Evolutionary conservation across 2,888 invertebrate genomes (phyloP).

Genomic region (Dimorphilus gyrociliatus): DNA sequence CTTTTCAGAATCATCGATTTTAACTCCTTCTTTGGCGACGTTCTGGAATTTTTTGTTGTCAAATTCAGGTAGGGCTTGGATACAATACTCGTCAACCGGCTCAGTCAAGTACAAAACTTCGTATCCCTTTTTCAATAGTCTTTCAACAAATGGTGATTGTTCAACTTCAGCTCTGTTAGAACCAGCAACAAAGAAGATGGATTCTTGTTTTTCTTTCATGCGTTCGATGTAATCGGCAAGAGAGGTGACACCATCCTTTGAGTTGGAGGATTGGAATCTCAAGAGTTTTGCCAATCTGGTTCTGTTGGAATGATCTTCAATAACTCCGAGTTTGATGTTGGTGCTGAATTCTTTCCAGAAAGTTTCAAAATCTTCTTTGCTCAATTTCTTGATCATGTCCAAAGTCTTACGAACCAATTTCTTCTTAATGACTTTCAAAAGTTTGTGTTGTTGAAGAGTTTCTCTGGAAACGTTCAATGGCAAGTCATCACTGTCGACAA

Average conservation of each 20-base stretch:
- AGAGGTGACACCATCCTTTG: conserved; percentile 48
- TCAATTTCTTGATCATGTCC: conserved; percentile 93
- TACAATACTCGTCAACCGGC: conserved; percentile 93
- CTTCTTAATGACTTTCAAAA: conserved; percentile 97
- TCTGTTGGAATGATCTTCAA: conserved; percentile 92
- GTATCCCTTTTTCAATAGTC: conserved; percentile 74
- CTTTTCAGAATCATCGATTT: conserved; percentile 52
- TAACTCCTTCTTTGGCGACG: conserved; percentile 93
- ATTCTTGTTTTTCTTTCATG: conserved; percentile 85
- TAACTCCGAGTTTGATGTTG: conserved; percentile 82
- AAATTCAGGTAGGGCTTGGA: conserved; percentile 87
- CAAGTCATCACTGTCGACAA: conserved; percentile 95
- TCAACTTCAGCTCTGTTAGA: conserved; percentile 74
- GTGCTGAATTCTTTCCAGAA: conserved; percentile 99
- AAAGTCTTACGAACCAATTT: conserved; percentile 89
- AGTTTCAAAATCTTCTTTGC: conserved; percentile 66
- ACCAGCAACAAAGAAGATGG: conserved; percentile 92
- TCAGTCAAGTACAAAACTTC: conserved; percentile 76
- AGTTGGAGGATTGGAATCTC: conserved; percentile 63
- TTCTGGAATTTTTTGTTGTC: conserved; percentile 95
- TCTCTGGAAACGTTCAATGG: conserved; percentile 95
- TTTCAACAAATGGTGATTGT: conserved; percentile 81
- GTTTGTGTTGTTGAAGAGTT: conserved; percentile 92
- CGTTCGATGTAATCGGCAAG: conserved; percentile 75
- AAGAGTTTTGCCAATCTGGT: conserved; percentile 85